Evolutionary conservation across 2,113 vertebrate genomes (phyloP), one percentile per base, ranked within the genome.

Genomic region (Tupaia tana): DNA sequence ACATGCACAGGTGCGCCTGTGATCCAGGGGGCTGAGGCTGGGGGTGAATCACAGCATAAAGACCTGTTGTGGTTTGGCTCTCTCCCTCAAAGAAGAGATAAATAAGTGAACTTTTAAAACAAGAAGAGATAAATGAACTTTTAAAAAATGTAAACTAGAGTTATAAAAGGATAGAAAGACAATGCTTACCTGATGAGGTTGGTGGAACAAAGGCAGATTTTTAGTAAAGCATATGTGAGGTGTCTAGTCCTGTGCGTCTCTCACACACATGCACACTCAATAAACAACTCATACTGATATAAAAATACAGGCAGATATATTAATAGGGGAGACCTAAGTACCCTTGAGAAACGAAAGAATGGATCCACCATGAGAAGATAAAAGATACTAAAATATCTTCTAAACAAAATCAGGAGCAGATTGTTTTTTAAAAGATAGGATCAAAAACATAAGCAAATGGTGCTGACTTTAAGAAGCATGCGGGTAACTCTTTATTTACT

Each of bases 391-490:
- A 78, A 92, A 27, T 88, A 67, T 5, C 16, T 56, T 64, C 29
- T 66, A 79, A 43, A 70, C 43, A 78, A 69, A 5, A 7, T 86
- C 34, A 94, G 25, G 18, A 94, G 67, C 19, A 15, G 24, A 18
- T n/a, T 27, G 7, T 71, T n/a, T 27, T 9, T 71, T 22, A 59
- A 71, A 89, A 15, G 7, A 82, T 64, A 18, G 59, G 31, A 69
- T 67, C 63, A 83, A 66, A 20, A 59, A 69, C 25, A 84, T 20
- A 86, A 70, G 20, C 59, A 75, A 95, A 95, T 3, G 77, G 31
- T 91, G n/a, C 70, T 94, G n/a, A 95, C 59, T 58, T 90, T 81
- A 82, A 89, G 83, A 64, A 93, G 83, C 84, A 86, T 91, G 13
- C 6, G 64, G 25, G 3, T 75, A 69, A 74, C 43, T 86, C 69